These are phyloP conservation scores for Acanthoscelides obtectus DNA, from an alignment of 2,888 invertebrate genomes.

Conservation along the genomic window DNA sequence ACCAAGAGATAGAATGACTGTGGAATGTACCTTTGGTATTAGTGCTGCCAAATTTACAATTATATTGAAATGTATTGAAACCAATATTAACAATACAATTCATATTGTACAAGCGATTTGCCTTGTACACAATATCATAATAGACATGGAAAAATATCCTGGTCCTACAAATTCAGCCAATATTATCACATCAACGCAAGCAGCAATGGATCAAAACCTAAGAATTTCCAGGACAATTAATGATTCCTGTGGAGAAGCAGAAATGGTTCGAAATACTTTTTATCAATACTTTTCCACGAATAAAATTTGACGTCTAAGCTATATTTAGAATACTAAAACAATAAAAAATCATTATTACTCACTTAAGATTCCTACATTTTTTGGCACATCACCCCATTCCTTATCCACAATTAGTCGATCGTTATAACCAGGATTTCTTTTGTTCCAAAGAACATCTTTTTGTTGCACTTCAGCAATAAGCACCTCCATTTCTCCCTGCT, in stretches of 20 bases:
- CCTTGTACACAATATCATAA: slow-evolving; percentile 12
- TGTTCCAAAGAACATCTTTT: slow-evolving; percentile 1
- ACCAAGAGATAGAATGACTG: slow-evolving; percentile 24
- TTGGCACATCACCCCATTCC: slow-evolving; percentile 4
- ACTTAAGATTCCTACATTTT: background rate
- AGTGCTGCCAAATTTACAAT: slow-evolving; percentile 12
- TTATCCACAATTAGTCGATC: slow-evolving; percentile 2
- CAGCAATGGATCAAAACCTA: background rate
- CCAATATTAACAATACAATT: slow-evolving; percentile 13
- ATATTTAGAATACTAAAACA: background rate
- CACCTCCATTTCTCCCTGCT: too few relatives aligned
- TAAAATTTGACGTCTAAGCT: background rate
- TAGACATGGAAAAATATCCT: slow-evolving; percentile 9
- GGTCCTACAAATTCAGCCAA: background rate
- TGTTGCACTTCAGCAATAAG: too few relatives aligned
- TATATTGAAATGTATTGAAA: slow-evolving; percentile 15
- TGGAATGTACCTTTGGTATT: slow-evolving; percentile 29
- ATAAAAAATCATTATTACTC: slow-evolving; percentile 4
- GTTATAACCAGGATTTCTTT: slow-evolving; percentile 1
- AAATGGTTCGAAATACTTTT: slow-evolving; percentile 3
- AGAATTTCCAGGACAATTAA: slow-evolving; percentile 1
- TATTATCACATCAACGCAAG: background rate
- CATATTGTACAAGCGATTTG: slow-evolving; percentile 14
- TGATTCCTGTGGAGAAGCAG: background rate
- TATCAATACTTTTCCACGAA: slow-evolving; percentile 3